phyloP scores from a whole-genome alignment of 2,888 invertebrate species.

The Catocala fraxini region DNA sequence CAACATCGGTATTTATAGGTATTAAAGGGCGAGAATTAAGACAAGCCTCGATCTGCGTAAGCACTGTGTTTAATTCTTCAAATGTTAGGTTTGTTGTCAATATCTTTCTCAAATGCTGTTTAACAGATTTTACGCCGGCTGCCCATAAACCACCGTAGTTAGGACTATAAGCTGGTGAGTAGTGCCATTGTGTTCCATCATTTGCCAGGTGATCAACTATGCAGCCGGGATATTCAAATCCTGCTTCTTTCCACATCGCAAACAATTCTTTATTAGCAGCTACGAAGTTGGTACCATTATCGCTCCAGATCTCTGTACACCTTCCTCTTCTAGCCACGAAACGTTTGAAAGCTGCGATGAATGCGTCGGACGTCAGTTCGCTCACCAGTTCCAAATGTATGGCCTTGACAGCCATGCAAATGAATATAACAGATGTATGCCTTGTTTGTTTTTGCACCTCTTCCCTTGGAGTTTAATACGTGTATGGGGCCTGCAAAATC shows the following conservation, averaged over 20 bases:
- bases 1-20: conserved; percentile 12
- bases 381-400: conserved; percentile 49
- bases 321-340: conserved; percentile 30
- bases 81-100: conserved; percentile 16
- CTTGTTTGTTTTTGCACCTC: conserved; percentile 33
- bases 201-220: no score
- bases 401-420: no score
- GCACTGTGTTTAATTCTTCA: conserved; percentile 17
- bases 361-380: conserved; percentile 51
- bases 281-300: conserved; percentile 41
- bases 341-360: conserved; percentile 40
- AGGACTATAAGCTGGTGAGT: conserved; percentile 39
- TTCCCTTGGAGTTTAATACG: conserved; percentile 36
- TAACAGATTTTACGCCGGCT: conserved; percentile 36
- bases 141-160: conserved; percentile 34
- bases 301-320: conserved; percentile 40
- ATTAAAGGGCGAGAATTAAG: not conserved
- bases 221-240: no score
- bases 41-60: conserved; percentile 15
- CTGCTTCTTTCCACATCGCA: no score
- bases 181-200: conserved; percentile 36
- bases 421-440: no score
- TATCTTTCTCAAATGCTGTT: conserved; percentile 29
- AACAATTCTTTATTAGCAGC: no score
- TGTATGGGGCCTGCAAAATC: conserved; percentile 49